These are phyloP conservation scores for Nothoprocta perdicaria DNA, from an alignment of 2,113 vertebrate genomes.

Conservation along the genomic window DNA sequence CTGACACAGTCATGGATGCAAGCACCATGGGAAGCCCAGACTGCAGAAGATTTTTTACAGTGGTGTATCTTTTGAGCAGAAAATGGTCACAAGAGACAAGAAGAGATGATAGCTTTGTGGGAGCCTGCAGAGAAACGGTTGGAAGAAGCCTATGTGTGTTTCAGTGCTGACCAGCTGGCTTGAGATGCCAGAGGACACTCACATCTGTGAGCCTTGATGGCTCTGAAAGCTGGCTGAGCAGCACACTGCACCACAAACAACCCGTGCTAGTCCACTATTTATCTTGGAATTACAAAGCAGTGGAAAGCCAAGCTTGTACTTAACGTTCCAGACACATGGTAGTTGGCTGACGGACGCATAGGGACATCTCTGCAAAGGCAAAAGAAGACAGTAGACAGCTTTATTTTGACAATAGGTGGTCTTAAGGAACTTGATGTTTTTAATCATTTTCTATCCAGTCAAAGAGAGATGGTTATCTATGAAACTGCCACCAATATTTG, in stretches of 20 bases:
- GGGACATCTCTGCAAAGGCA: background rate
- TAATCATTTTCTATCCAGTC: background rate
- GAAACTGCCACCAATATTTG: background rate
- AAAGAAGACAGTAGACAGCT: background rate
- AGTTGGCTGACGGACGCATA: background rate
- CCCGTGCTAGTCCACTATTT: background rate
- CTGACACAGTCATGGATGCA: background rate
- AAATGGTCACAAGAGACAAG: background rate
- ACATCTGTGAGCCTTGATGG: rapidly evolving
- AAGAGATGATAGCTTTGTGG: background rate
- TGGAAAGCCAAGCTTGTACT: background rate
- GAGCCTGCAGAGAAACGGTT: background rate
- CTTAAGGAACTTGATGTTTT: background rate
- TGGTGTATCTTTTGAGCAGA: background rate
- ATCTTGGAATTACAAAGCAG: background rate
- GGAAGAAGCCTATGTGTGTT: background rate
- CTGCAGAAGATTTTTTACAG: background rate
- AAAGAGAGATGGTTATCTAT: background rate
- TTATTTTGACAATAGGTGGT: background rate
- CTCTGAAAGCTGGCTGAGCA: background rate
- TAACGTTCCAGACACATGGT: background rate
- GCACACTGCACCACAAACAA: background rate
- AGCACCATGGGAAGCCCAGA: background rate
- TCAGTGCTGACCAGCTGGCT: background rate
- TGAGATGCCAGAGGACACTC: background rate